Conservation (phyloP, 2,888 invertebrate genomes). For the Netelia inedita region DNA sequence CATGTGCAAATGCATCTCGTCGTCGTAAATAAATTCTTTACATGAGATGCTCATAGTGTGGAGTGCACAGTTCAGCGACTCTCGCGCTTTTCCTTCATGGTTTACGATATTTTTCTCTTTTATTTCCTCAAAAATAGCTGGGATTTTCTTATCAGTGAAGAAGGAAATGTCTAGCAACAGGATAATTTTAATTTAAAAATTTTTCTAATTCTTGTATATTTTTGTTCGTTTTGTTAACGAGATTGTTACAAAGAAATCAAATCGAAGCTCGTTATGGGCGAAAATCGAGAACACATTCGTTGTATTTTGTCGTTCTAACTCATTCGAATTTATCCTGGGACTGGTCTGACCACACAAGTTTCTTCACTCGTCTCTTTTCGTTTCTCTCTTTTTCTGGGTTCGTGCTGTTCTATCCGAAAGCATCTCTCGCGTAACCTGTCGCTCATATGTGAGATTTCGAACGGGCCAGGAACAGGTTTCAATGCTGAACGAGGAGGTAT, state of each 20-base stretch:
- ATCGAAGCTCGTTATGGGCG: constrained; percentile 4
- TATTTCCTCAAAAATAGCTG: not conserved
- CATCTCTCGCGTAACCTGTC: constrained; percentile 72
- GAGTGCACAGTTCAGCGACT: constrained; percentile 41
- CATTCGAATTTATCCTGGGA: not conserved
- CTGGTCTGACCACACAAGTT: not conserved
- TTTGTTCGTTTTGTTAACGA: not conserved
- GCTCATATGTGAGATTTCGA: constrained; percentile 77
- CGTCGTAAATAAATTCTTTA: constrained; percentile 44
- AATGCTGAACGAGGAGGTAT: constrained; percentile 75
- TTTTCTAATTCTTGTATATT: not conserved
- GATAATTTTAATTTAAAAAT: not conserved
- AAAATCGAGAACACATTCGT: not conserved
- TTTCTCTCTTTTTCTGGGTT: not conserved
- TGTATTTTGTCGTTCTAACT: not conserved
- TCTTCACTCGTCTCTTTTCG: not conserved
- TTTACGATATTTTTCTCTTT: not conserved
- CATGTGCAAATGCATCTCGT: constrained; percentile 9
- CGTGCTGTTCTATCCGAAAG: constrained; percentile 33
- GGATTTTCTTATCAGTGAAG: too few species aligned
- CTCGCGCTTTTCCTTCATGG: not conserved
- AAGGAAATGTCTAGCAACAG: not conserved
- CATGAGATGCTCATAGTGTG: constrained; percentile 33
- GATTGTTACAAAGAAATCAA: not conserved
- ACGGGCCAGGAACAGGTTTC: constrained; percentile 75